Conservation (phyloP, 2,113 vertebrate species). For the Passer montanus region DNA sequence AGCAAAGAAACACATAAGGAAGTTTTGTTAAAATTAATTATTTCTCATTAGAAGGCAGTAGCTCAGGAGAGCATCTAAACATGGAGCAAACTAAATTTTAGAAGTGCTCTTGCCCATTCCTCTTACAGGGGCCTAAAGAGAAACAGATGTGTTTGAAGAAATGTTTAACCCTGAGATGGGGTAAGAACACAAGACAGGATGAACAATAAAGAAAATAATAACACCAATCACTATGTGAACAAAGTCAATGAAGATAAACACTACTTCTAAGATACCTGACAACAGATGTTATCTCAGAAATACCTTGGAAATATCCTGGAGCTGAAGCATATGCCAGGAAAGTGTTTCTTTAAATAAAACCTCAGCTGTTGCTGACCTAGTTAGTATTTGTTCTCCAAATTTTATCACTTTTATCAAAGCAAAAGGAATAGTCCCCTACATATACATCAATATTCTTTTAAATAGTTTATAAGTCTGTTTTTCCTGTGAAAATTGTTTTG, state of each 20-base stretch:
- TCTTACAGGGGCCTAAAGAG: neutral
- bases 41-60: neutral
- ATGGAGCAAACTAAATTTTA: neutral
- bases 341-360: neutral
- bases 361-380: neutral
- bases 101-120: rapidly evolving
- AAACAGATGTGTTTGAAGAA: neutral
- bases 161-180: neutral
- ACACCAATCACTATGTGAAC: neutral
- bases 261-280: neutral
- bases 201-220: neutral
- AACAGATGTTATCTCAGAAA: neutral
- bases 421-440: neutral
- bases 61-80: neutral
- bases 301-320: neutral
- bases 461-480: neutral
- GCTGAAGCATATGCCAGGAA: neutral
- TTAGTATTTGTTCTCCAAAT: neutral
- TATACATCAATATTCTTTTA: neutral
- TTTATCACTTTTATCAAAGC: neutral
- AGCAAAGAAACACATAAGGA: neutral
- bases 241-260: neutral
- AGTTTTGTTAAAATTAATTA: neutral
- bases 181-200: neutral
- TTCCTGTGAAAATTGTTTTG: neutral